phyloP scores from a whole-genome alignment of 2,797 vertebrate species.

The Melopsittacus undulatus region DNA sequence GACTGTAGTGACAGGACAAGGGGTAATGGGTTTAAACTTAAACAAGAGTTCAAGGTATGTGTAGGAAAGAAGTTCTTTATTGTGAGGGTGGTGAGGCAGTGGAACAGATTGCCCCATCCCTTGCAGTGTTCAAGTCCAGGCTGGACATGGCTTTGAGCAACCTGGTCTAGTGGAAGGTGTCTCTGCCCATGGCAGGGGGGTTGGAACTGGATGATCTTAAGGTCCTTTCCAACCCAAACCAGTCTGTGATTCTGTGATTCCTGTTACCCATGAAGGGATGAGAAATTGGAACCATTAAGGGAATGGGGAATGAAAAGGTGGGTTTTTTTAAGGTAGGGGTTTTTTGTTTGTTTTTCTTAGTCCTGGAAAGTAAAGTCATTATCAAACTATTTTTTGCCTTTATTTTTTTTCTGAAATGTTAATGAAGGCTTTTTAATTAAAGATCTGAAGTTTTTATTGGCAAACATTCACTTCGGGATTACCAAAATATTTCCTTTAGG shows the following conservation, averaged over 20 bases:
- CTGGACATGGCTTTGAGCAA: background rate
- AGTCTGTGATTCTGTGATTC: background rate
- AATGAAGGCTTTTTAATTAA: background rate
- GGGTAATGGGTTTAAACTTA: background rate
- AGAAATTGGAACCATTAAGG: background rate
- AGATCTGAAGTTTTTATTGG: background rate
- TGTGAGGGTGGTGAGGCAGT: background rate
- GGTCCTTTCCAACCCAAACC: background rate
- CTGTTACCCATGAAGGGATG: too few relatives aligned
- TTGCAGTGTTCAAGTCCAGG: background rate
- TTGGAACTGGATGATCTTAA: background rate
- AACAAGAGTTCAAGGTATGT: background rate
- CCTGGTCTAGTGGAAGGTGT: background rate
- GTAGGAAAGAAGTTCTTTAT: background rate
- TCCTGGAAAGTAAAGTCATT: background rate
- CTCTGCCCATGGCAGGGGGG: background rate
- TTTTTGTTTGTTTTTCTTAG: background rate
- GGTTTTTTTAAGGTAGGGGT: fast-evolving
- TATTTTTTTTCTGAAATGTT: background rate
- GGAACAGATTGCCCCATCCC: background rate
- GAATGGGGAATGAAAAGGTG: background rate
- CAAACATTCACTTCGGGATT: background rate
- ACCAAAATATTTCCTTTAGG: background rate
- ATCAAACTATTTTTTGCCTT: background rate
- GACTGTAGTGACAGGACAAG: background rate